A percentile compares a stretch with the other conserved stretches of the same genome.
phyloP scores from a whole-genome alignment of 2,113 vertebrate genomes.

The Mirounga angustirostris region DNA sequence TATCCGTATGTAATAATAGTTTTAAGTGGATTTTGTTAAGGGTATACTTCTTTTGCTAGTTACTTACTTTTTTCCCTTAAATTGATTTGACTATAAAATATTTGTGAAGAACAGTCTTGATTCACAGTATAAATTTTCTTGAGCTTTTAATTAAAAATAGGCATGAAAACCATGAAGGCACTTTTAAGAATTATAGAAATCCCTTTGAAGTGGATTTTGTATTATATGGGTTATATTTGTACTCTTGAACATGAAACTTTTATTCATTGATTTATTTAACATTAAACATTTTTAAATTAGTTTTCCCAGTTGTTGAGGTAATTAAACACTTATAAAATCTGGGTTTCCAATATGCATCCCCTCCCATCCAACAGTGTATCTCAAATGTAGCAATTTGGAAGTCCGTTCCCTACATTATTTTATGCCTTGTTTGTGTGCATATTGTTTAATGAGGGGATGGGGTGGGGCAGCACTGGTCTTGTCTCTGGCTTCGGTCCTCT shows the following conservation, averaged over 20 bases:
- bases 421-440: neutral
- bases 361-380: neutral
- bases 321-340: slow-evolving; percentile 57
- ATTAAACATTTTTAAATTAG: neutral
- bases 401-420: neutral
- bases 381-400: slow-evolving; percentile 26
- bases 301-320: neutral
- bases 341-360: neutral
- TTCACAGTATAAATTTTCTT: slow-evolving; percentile 29
- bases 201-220: slow-evolving; percentile 23
- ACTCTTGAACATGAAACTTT: neutral
- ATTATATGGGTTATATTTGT: slow-evolving; percentile 45
- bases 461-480: neutral
- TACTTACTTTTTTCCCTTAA: neutral
- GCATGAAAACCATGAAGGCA: neutral
- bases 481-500: neutral
- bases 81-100: slow-evolving; percentile 41
- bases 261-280: neutral
- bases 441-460: neutral
- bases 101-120: slow-evolving; percentile 17
- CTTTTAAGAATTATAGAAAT: neutral
- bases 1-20: neutral
- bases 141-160: neutral
- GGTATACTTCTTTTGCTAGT: neutral
- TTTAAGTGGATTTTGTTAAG: slow-evolving; percentile 28